Evolutionary conservation across 1,140 invertebrate genomes (phyloP), one percentile per base, ranked within the genome.

Genomic region (Tribolium castaneum): DNA sequence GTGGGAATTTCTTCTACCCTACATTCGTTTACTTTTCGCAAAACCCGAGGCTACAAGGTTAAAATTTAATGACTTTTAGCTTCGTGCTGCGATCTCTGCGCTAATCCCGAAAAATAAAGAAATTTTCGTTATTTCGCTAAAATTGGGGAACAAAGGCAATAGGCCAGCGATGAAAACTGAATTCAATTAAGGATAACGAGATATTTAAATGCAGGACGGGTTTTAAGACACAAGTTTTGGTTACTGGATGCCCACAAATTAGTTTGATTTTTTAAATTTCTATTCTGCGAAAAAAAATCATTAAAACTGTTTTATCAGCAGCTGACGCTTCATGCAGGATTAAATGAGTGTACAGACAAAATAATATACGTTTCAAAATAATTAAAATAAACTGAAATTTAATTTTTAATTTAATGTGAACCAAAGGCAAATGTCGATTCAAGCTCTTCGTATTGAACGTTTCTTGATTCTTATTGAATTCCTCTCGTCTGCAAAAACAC

Each of bases 1-100:
- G 13, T 34, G 30, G 25, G 59, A 35, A 35, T 35, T 66, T 66
- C 30, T 35, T 66, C 30, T 30, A 35, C 30, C 59, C 12, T 35
- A 39, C 59, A 35, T 66, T 66, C 59, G 59, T 66, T 66, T 66
- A 66, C 30, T 66, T 66, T 66, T 12, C 59, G 30, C 59, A 35
- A 66, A 66, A 30, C 59, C 12, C 59, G 59, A 66, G 30, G 30
- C 25, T 12, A 35, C 59, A 12, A n/a, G 1, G 25, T 66, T 66
- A 66, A 66, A 66, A 66, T 35, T 66, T 66, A 66, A 66, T 66
- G 25, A 35, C 34, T 66, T 25, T 35, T 30, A 66, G 59, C 59
- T 66, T 66, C 10, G 30, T 34, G 10, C 7, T 13, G 6, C 7
- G 59, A 66, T 66, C 59, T 35, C 59, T 25, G 59, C n/a, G 25